phyloP scores from a whole-genome alignment of 2,888 invertebrate genomes.

The Agonum fuliginosum region DNA sequence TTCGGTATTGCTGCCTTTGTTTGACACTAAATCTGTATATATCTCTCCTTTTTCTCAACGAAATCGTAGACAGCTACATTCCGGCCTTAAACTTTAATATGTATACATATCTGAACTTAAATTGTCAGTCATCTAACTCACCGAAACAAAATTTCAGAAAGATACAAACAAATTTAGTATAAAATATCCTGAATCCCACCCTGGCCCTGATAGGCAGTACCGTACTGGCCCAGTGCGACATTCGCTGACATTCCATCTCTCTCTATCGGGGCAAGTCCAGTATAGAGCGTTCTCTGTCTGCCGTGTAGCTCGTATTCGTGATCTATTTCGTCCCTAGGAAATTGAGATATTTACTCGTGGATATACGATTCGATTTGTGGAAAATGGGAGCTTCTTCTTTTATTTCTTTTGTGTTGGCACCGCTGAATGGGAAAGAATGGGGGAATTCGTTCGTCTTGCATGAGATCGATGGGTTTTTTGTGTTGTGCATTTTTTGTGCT shows the following conservation, averaged over 20 bases:
- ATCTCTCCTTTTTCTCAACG: too few relatives aligned
- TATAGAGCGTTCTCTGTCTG: not conserved
- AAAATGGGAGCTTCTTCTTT: constrained; percentile 49
- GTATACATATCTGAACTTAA: too few relatives aligned
- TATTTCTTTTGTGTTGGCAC: constrained; percentile 49
- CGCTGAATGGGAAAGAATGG: constrained; percentile 34
- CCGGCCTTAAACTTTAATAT: too few relatives aligned
- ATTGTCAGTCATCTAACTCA: too few relatives aligned
- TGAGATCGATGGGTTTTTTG: constrained; percentile 21
- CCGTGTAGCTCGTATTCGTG: not conserved
- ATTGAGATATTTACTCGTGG: constrained; percentile 53
- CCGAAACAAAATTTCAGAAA: too few relatives aligned
- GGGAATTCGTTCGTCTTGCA: constrained; percentile 25
- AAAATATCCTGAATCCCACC: not conserved
- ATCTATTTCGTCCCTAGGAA: constrained; percentile 49
- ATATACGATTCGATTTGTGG: constrained; percentile 54
- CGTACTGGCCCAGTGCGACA: too few relatives aligned
- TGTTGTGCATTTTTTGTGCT: constrained; percentile 41
- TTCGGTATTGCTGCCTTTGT: too few relatives aligned
- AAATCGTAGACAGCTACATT: too few relatives aligned
- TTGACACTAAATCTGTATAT: too few relatives aligned
- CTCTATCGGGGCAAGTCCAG: not conserved
- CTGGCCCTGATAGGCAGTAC: too few relatives aligned
- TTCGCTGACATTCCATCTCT: not conserved
- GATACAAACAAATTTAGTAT: too few relatives aligned